Evolutionary conservation across 2,113 vertebrate species (phyloP).

Genomic region (Psephotus haematonotus): DNA sequence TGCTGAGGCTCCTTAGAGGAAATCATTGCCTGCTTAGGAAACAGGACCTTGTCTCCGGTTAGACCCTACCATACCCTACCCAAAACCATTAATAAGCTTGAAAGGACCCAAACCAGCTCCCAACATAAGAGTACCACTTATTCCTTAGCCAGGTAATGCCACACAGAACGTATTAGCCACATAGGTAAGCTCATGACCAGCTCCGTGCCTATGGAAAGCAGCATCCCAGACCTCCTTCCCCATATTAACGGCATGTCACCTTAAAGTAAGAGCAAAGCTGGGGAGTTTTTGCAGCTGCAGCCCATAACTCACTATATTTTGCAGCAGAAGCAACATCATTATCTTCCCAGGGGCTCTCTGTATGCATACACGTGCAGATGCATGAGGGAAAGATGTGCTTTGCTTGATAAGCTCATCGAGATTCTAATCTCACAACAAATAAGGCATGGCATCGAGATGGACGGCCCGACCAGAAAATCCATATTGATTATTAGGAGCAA

Average conservation of each 20-base stretch:
- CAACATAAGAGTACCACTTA: background rate
- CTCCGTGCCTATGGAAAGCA: background rate
- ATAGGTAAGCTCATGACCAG: background rate
- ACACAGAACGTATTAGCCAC: background rate
- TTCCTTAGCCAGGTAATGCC: background rate
- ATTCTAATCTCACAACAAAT: slow-evolving; percentile 67
- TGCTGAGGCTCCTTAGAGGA: background rate
- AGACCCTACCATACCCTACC: background rate
- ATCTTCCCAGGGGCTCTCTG: slow-evolving; percentile 31
- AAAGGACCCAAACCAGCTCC: background rate
- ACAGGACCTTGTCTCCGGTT: background rate
- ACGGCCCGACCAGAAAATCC: slow-evolving; percentile 66
- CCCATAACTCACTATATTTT: background rate
- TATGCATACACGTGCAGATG: background rate
- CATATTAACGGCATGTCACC: background rate
- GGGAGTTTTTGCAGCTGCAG: background rate
- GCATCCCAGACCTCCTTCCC: background rate
- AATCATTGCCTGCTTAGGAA: background rate
- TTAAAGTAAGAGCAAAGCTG: background rate
- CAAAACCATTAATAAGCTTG: background rate
- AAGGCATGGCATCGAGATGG: slow-evolving; percentile 62
- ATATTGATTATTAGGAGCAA: slow-evolving; percentile 73
- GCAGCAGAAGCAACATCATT: slow-evolving; percentile 45
- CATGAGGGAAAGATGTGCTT: background rate
- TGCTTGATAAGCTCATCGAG: slow-evolving; percentile 59